These are phyloP conservation scores for Synaphobranchus kaupii DNA, from an alignment of 2,797 vertebrate genomes.

Conservation along the genomic window DNA sequence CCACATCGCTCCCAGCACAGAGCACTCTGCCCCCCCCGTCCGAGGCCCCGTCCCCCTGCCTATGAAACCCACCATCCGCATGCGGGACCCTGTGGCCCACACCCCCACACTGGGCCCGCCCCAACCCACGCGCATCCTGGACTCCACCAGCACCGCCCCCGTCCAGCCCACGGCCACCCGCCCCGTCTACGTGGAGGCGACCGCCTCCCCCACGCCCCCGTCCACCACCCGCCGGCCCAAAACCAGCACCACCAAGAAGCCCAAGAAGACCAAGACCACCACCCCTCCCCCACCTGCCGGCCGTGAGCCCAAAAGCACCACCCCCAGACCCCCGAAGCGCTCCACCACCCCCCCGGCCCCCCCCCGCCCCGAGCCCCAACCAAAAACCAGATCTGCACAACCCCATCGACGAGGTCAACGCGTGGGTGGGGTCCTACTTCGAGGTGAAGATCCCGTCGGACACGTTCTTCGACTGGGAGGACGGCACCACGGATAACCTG, in stretches of 20 bases:
- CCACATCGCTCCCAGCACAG: constrained; percentile 87
- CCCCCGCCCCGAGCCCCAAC: constrained; percentile 73
- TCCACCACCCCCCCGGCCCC: constrained; percentile 76
- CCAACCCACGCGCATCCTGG: constrained; percentile 87
- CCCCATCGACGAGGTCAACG: constrained; percentile 91
- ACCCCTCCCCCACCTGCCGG: constrained; percentile 71
- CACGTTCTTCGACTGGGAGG: constrained; percentile 92
- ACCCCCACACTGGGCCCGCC: constrained; percentile 88
- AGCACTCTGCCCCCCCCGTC: constrained; percentile 85
- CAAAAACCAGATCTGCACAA: constrained; percentile 85
- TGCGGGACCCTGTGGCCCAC: constrained; percentile 86
- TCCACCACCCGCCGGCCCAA: constrained; percentile 86
- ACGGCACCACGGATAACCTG: constrained; percentile 94
- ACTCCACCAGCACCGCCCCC: constrained; percentile 78
- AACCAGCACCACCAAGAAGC: constrained; percentile 78
- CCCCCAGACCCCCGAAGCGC: constrained; percentile 69
- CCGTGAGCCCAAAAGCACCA: constrained; percentile 82
- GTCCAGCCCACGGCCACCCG: constrained; percentile 88
- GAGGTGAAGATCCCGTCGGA: constrained; percentile 95
- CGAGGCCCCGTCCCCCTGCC: constrained; percentile 89
- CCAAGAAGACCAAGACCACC: constrained; percentile 65
- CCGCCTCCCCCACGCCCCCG: constrained; percentile 83
- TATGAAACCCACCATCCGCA: constrained; percentile 90
- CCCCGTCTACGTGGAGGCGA: constrained; percentile 83
- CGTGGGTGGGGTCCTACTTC: constrained; percentile 94